Evolutionary conservation across 2,888 invertebrate species (phyloP).

Genomic region (Clanis bilineata): DNA sequence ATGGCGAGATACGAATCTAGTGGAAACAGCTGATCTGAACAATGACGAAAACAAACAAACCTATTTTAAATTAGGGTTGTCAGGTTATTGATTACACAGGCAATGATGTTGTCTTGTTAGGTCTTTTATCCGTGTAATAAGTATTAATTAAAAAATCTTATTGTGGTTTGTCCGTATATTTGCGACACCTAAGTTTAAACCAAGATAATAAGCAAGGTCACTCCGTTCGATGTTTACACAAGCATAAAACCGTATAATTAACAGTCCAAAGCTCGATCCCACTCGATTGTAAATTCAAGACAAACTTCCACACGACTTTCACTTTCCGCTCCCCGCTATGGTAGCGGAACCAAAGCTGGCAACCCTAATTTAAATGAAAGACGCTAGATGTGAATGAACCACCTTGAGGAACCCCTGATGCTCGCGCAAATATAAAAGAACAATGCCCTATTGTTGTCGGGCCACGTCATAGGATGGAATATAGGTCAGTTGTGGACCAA

Average conservation of each 20-base stretch:
- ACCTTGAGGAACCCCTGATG: slow-evolving; percentile 76
- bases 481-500: slow-evolving; percentile 77
- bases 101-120: neutral
- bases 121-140: neutral
- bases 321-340: slow-evolving; percentile 14
- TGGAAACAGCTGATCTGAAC: slow-evolving; percentile 75
- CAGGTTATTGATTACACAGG: neutral
- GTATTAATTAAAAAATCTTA: too few relatives aligned
- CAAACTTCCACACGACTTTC: slow-evolving; percentile 9
- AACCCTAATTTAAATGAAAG: slow-evolving; percentile 39
- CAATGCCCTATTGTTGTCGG: slow-evolving; percentile 79
- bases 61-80: slow-evolving; percentile 48
- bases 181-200: too few relatives aligned
- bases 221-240: too few relatives aligned
- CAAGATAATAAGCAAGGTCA: too few relatives aligned
- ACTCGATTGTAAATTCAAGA: neutral
- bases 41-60: slow-evolving; percentile 77
- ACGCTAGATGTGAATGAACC: slow-evolving; percentile 76
- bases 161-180: too few relatives aligned
- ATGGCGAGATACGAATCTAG: slow-evolving; percentile 62
- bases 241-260: neutral
- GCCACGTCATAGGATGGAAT: slow-evolving; percentile 75
- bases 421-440: slow-evolving; percentile 78
- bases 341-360: slow-evolving; percentile 15
- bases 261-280: neutral